These are phyloP conservation scores for Alethe castanea DNA, from an alignment of 2,113 vertebrate genomes.

Conservation along the genomic window DNA sequence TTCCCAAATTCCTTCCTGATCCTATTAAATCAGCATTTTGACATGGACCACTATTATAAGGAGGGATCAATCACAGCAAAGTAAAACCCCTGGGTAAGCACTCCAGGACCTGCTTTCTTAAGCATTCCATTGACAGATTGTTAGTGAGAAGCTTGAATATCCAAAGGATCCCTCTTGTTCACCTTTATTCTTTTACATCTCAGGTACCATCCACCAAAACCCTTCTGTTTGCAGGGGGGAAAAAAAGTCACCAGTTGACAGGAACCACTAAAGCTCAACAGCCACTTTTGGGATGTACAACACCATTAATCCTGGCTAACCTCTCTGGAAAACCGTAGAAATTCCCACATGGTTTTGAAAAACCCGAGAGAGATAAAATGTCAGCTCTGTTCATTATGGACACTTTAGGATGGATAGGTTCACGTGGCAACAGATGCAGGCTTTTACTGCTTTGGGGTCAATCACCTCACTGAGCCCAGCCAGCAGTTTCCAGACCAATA, in stretches of 20 bases:
- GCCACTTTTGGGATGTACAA: not conserved
- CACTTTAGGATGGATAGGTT: not conserved
- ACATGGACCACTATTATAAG: not conserved
- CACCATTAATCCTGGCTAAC: not conserved
- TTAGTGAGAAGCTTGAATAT: not conserved
- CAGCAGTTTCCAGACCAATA: not conserved
- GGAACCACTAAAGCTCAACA: not conserved
- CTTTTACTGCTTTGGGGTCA: not conserved
- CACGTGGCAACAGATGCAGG: fast-evolving
- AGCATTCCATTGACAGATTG: not conserved
- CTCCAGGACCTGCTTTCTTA: not conserved
- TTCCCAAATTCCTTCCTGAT: not conserved
- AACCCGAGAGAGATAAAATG: not conserved
- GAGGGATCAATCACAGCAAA: not conserved
- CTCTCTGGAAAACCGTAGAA: not conserved
- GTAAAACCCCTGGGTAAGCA: not conserved
- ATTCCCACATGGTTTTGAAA: not conserved
- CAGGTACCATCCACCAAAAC: not conserved
- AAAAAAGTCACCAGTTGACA: not conserved
- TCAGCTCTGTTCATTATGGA: not conserved
- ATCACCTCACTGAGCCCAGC: not conserved
- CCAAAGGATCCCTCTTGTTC: not conserved
- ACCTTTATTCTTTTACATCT: not conserved
- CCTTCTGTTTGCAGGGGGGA: not conserved
- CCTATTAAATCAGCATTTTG: not conserved